phyloP scores from a whole-genome alignment of 2,797 vertebrate genomes.

The Fringilla coelebs region DNA sequence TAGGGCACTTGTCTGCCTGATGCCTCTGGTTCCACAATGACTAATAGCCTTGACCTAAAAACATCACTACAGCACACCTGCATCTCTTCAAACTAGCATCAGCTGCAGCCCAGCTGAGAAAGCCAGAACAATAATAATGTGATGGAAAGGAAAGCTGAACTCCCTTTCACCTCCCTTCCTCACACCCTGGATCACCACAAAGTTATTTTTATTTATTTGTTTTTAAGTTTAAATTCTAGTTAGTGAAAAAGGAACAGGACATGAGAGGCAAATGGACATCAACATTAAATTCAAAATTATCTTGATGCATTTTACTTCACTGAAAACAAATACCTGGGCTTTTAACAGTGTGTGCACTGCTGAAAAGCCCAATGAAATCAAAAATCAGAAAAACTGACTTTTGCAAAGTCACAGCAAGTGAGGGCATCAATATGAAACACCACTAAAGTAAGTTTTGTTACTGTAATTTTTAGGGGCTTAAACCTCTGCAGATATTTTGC shows the following conservation, averaged over 20 bases:
- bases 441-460: background rate
- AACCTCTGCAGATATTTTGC: background rate
- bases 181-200: background rate
- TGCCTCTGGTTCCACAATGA: background rate
- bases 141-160: background rate
- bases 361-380: fast-evolving
- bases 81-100: background rate
- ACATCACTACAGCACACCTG: background rate
- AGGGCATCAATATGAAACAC: background rate
- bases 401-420: background rate
- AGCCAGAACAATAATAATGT: background rate
- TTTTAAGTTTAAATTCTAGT: background rate
- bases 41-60: background rate
- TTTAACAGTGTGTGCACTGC: background rate
- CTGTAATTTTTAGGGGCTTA: background rate
- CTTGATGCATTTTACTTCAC: background rate
- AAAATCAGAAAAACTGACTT: background rate
- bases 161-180: background rate
- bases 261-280: background rate
- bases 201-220: background rate
- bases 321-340: background rate
- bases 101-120: background rate
- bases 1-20: background rate
- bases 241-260: background rate
- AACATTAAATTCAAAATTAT: background rate